These are phyloP conservation scores for Alviniconcha marisindica DNA, from an alignment of 1,140 invertebrate genomes.

Conservation along the genomic window DNA sequence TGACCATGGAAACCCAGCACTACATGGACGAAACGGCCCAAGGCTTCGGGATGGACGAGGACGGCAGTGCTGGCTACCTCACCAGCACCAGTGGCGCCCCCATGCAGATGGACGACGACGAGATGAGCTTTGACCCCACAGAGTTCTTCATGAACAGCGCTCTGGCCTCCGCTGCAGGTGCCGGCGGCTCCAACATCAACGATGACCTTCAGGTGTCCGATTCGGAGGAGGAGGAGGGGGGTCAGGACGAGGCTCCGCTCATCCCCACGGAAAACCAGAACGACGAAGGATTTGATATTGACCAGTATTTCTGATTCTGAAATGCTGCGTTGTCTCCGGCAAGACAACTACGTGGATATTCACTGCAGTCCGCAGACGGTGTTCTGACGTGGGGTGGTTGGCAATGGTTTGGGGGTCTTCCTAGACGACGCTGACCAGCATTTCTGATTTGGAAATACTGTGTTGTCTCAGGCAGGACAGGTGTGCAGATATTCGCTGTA, in stretches of 20 bases:
- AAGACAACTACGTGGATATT: too few relatives aligned
- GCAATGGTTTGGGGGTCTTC: too few relatives aligned
- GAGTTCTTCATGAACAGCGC: constrained; percentile 73
- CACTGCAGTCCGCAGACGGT: too few relatives aligned
- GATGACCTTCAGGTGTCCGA: constrained; percentile 86
- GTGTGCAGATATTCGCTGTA: too few relatives aligned
- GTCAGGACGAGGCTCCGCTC: constrained; percentile 54
- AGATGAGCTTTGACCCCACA: constrained; percentile 72
- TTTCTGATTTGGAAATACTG: too few relatives aligned
- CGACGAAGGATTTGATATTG: constrained; percentile 71
- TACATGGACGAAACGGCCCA: constrained; percentile 27
- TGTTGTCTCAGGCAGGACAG: too few relatives aligned
- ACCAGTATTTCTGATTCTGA: constrained; percentile 66
- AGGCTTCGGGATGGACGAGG: constrained; percentile 39
- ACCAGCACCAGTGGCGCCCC: neutral
- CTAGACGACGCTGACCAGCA: too few relatives aligned
- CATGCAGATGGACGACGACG: constrained; percentile 36
- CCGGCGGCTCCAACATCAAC: constrained; percentile 56
- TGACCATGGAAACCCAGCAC: neutral
- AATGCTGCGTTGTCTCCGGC: too few relatives aligned
- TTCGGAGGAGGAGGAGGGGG: constrained; percentile 79
- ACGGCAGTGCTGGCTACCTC: neutral
- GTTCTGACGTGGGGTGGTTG: too few relatives aligned
- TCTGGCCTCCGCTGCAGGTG: constrained; percentile 57
- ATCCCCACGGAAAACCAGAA: constrained; percentile 53